A percentile compares a stretch with the other conserved stretches of the same genome.
Conservation (phyloP, 1,140 invertebrate species). For the Dufourea novaeangliae region DNA sequence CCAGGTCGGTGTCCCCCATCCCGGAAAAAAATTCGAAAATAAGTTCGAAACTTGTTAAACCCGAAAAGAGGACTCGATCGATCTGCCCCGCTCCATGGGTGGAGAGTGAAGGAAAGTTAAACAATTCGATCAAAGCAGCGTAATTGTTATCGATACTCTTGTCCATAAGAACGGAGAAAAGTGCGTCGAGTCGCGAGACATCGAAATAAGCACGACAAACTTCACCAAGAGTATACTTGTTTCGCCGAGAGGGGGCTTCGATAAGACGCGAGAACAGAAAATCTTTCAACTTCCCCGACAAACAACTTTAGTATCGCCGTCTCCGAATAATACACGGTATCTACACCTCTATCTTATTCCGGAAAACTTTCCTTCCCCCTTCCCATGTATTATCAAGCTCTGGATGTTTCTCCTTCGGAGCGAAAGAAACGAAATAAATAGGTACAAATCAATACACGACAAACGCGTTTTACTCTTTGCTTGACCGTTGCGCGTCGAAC, state of each 20-base stretch:
- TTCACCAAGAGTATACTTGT: not conserved
- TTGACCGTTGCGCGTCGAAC: not conserved
- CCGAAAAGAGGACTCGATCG: not conserved
- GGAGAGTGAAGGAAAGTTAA: not conserved
- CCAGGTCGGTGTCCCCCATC: no score
- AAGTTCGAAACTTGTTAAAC: not conserved
- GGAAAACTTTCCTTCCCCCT: not conserved
- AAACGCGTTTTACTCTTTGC: conserved; percentile 5
- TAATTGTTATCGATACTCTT: not conserved
- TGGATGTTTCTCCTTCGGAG: not conserved
- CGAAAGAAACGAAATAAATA: conserved; percentile 6
- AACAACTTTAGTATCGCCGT: conserved; percentile 10
- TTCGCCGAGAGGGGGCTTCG: not conserved
- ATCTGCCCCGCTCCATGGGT: not conserved
- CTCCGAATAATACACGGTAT: not conserved
- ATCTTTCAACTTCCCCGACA: not conserved
- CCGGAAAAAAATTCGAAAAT: not conserved
- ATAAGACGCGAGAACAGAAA: not conserved
- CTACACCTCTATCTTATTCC: not conserved
- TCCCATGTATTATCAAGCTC: not conserved
- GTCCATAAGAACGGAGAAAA: not conserved
- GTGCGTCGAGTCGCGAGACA: not conserved
- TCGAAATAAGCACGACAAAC: not conserved
- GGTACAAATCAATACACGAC: conserved; percentile 13
- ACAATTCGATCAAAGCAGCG: not conserved